phyloP scores from a whole-genome alignment of 2,113 vertebrate species.

The Cebidichthys violaceus region DNA sequence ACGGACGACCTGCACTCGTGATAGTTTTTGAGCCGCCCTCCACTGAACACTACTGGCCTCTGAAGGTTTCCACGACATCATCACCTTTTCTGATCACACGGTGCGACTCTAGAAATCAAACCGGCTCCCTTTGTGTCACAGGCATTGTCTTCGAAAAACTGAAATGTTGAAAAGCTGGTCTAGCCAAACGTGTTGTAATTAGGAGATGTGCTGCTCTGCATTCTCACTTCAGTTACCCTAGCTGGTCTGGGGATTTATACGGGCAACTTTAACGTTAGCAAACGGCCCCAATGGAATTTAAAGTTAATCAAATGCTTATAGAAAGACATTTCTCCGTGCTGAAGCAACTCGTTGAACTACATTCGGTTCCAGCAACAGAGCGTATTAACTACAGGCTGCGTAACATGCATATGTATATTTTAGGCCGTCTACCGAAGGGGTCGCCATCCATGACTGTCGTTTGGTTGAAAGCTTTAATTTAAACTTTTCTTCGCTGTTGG shows the following conservation, averaged over 20 bases:
- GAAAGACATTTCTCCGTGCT: not conserved
- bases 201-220: not conserved
- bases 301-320: not conserved
- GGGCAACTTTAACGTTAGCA: not conserved
- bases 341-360: not conserved
- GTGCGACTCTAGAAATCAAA: not conserved
- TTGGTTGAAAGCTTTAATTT: conserved; percentile 68
- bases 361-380: not conserved
- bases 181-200: not conserved
- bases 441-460: conserved; percentile 18
- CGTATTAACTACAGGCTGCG: not conserved
- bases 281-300: not conserved
- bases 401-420: conserved; percentile 37
- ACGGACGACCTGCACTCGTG: not conserved
- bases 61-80: not conserved
- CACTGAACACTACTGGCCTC: not conserved
- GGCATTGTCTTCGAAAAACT: not conserved
- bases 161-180: conserved; percentile 8
- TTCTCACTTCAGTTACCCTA: not conserved
- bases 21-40: not conserved
- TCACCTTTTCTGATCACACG: conserved; percentile 5
- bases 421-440: not conserved
- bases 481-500: conserved; percentile 48
- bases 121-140: not conserved
- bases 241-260: conserved; percentile 66